Conservation (phyloP, 2,113 vertebrate species). For the Nesoenas mayeri region DNA sequence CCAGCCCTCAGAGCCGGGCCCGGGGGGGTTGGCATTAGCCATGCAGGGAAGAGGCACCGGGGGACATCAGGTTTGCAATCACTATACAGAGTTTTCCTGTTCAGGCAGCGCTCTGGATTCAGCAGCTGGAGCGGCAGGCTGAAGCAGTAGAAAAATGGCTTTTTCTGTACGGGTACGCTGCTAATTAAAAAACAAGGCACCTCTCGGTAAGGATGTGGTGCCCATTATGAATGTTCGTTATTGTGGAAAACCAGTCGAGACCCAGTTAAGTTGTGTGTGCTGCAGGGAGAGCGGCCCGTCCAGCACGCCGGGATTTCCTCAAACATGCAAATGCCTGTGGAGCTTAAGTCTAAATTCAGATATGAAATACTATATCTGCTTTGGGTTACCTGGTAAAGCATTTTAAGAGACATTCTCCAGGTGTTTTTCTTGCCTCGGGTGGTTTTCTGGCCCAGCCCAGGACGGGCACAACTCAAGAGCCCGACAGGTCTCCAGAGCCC, state of each 20-base stretch:
- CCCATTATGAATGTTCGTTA: accelerated
- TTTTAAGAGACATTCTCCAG: not conserved
- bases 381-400: not conserved
- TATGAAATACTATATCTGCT: not conserved
- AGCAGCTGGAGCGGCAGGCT: not conserved
- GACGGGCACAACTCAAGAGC: not conserved
- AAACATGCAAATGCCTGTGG: not conserved
- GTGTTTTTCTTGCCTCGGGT: not conserved
- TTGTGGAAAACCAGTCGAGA: not conserved
- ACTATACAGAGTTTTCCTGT: not conserved
- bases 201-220: not conserved
- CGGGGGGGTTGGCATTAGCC: not conserved
- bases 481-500: not conserved
- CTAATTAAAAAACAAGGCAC: not conserved
- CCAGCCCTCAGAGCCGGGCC: not conserved
- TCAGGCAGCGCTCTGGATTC: not conserved
- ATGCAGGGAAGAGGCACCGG: not conserved
- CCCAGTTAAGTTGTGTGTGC: not conserved
- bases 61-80: not conserved
- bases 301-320: not conserved
- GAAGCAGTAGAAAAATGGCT: not conserved
- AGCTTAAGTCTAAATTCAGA: not conserved
- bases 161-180: not conserved
- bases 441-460: not conserved
- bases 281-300: not conserved